Percentiles rank a stretch among this genome's conserved stretches.
Conservation (phyloP, 2,113 vertebrate genomes). For the Osmerus mordax region DNA sequence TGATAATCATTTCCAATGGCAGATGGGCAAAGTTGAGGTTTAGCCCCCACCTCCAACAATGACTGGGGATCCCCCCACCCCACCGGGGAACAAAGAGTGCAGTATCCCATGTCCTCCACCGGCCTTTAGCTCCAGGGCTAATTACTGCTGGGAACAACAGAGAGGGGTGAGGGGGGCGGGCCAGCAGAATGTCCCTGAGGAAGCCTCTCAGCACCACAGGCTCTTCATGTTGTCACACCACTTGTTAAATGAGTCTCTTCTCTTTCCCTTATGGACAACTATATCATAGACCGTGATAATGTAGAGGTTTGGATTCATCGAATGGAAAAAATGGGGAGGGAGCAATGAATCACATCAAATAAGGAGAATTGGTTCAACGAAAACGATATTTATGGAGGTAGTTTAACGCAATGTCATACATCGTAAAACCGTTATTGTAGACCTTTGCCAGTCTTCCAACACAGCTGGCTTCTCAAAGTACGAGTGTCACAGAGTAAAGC, state of each 20-base stretch:
- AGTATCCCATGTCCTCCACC: constrained; percentile 12
- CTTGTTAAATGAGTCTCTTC: not conserved
- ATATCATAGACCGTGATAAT: not conserved
- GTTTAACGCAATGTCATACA: no score
- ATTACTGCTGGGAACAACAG: not conserved
- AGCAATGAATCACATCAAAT: not conserved
- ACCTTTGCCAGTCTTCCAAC: no score
- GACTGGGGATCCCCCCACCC: constrained; percentile 47
- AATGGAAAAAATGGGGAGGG: not conserved
- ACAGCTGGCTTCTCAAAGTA: no score
- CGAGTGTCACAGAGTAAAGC: no score
- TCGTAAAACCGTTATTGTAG: no score
- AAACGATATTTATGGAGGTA: no score
- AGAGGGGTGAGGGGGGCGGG: not conserved
- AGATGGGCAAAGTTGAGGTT: constrained; percentile 52
- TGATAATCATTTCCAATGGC: constrained; percentile 57
- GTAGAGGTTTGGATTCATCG: not conserved
- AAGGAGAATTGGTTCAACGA: no score
- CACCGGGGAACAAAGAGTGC: constrained; percentile 38
- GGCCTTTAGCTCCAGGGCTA: not conserved
- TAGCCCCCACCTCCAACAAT: constrained; percentile 31
- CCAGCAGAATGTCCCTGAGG: not conserved
- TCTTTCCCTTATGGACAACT: not conserved
- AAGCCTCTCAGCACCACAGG: not conserved
- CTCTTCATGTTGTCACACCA: not conserved